Evolutionary conservation across 2,797 vertebrate genomes (phyloP), one percentile per base, ranked within the genome.

Genomic region (Dendrocincla fuliginosa): DNA sequence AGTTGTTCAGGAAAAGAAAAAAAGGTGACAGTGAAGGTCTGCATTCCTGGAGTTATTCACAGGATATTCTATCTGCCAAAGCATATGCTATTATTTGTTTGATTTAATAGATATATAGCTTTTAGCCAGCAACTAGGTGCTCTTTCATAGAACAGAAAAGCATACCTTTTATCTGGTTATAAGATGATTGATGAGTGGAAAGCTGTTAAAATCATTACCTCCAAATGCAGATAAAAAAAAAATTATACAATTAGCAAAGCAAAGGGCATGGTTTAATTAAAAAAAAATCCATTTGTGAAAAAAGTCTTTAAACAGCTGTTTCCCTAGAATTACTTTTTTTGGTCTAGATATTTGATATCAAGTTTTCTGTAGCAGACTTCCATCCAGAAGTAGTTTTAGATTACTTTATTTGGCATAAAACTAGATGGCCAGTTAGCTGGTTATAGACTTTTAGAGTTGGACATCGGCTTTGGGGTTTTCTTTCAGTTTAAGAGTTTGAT

Each of bases 11-110:
- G 89, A 63, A 86, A 44, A 64, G 1, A 16, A 61, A 81, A 85
- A 84, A 89, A 50, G 18, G 53, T 22, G 23, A 69, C 41, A 41
- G 13, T 28, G 32, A 68, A 80, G 17, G 17, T 94, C 41, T 73
- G 8, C 19, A 9, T 87, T 91, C 32, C 61, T 93, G 93, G 81
- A 87, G 35, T 92, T 82, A 68, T 91, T 94, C 77, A 61, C 79
- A 91, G 65, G 56, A 53, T 42, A 47, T 13, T 28, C 10, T 47
- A 25, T 57, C 55, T 76, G 84, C 41, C 13, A 73, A 87, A 93
- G 50, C 8, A 28, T 42, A 74, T 47, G 20, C 4, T 60, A 44
- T 39, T 90, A 50, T 80, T 86, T 75, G 52, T 74, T 84, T 49
- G 79, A 75, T 76, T 69, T 50, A 94, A 76, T 52, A 92, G 64